phyloP scores from a whole-genome alignment of 2,797 vertebrate species.

The Coccyzus lansbergi region DNA sequence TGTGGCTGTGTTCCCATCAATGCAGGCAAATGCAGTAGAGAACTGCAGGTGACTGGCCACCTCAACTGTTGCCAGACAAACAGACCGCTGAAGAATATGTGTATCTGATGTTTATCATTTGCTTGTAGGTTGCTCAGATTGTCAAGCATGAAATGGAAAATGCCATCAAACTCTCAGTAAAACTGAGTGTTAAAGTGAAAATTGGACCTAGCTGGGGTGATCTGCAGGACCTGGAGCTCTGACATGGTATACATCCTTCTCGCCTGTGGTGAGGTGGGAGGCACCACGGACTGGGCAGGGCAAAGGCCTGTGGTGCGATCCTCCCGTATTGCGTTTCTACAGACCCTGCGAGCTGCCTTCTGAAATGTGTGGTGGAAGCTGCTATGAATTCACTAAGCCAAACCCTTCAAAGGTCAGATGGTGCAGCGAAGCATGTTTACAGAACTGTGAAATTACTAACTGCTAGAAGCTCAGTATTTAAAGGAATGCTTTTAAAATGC shows the following conservation, averaged over 20 bases:
- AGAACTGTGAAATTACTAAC: background rate
- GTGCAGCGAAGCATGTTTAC: background rate
- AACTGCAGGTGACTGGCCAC: background rate
- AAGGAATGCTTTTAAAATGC: slow-evolving; percentile 17
- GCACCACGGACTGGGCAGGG: fast-evolving
- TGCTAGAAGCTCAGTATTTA: slow-evolving; percentile 1
- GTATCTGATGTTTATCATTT: background rate
- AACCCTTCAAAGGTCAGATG: background rate
- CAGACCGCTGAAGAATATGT: fast-evolving
- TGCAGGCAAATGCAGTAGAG: background rate
- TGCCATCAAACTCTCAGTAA: slow-evolving; percentile 88
- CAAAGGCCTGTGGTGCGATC: fast-evolving
- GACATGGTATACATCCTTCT: background rate
- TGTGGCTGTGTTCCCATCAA: background rate
- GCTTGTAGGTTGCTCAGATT: slow-evolving; percentile 90
- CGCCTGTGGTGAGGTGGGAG: fast-evolving
- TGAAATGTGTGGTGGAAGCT: background rate
- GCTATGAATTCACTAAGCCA: background rate
- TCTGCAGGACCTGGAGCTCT: slow-evolving; percentile 89
- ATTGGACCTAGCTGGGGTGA: slow-evolving; percentile 93
- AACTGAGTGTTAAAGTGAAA: slow-evolving; percentile 90
- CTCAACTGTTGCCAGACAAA: background rate
- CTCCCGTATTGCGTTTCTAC: fast-evolving
- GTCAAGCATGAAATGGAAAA: slow-evolving; percentile 96
- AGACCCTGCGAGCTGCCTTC: background rate